Base-by-base conservation (phyloP, 2,113 vertebrate species). In the Sardina pilchardus region DNA sequence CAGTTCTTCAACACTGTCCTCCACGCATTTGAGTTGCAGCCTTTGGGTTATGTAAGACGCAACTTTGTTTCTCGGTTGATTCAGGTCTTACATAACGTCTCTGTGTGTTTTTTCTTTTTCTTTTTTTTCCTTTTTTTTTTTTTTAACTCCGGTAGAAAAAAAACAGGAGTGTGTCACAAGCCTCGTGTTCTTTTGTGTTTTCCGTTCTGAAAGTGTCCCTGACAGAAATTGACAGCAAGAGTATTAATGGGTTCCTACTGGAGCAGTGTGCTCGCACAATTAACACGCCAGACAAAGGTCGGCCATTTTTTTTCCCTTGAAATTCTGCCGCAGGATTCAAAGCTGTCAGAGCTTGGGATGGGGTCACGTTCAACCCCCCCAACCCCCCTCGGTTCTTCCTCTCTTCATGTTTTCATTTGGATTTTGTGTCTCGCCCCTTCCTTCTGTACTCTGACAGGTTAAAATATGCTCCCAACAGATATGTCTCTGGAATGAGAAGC, bases 41-140 rank as follows among this genome's bases (percentile, higher is more conserved):
- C 82, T 78, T 86, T 56, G n/a, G n/a, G 44, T 92, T 92, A 83
- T 81, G 82, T 89, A 92, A 92, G 21, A 6, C 45, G 80, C 30
- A 4, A 83, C 56, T 50, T 89, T 91, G 89, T 89, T 89, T 92
- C 84, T 59, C 82, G 26, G 56, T 87, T 88, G 82, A 88, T 53
- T 83, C 81, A 83, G 87, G 82, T 78, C 81, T 88, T 89, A 86
- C 39, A 53, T 90, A 87, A 87, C 63, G 9, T 83, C 67, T 56
- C 56, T 30, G 84, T 39, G 0, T 81, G 7, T 50, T 30, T 71
- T 71, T 71, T 14, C 14, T 9, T 12, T 30, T 36, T 17, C 4
- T 36, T 30, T 36, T 78, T 39, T 14, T 78, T n/a, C n/a, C n/a
- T 34, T 9, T 12, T 30, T 36, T 17, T 16, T 36, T 30, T 36